Base-by-base conservation (phyloP, 1,140 invertebrate genomes). In the Battus philenor region DNA sequence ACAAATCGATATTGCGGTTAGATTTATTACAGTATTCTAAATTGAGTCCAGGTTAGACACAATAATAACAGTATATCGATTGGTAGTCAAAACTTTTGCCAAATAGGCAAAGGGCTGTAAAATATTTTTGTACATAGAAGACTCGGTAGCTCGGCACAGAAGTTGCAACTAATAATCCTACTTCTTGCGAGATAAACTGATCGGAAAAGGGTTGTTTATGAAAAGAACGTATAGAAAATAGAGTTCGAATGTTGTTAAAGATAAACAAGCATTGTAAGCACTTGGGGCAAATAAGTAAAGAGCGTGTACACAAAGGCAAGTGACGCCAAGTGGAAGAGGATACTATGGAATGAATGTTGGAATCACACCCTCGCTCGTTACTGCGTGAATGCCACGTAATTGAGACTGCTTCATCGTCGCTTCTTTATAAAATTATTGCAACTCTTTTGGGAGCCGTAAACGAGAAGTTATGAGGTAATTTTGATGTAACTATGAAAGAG, bases 371-470 rank as follows among this genome's bases (percentile, higher is more conserved):
- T 26, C 34, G 44, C 55, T 70, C 65, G 55, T 68, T 67, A 66
- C 34, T 27, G 15, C 32, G 45, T 71, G 65, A 76, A 76, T 67
- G 43, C 47, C 15, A 24, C 50, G 54, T 71, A 73, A 76, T 67
- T 76, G 60, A 68, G 59, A 47, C 48, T 50, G 39, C 43, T 58
- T 55, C 47, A 47, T 45, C 24, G 16, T 22, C 43, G 36, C 44
- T 59, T 59, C 56, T 56, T 55, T 38, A 53, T 11, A 46, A 56
- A 62, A n/a, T n/a, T n/a, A 59, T 55, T 65, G 59, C 31, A 47
- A 36, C 47, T 54, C 50, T 50, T 54, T 59, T 20, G 44, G 41
- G 59, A 48, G 53, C 54, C 54, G 32, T 27, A 16, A 16, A 48
- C 16, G 27, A 24, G 16, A 12, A 29, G 29, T 45, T 34, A 15